These are phyloP conservation scores for Melanostigma gelatinosum DNA, from an alignment of 2,113 vertebrate species.

Conservation along the genomic window DNA sequence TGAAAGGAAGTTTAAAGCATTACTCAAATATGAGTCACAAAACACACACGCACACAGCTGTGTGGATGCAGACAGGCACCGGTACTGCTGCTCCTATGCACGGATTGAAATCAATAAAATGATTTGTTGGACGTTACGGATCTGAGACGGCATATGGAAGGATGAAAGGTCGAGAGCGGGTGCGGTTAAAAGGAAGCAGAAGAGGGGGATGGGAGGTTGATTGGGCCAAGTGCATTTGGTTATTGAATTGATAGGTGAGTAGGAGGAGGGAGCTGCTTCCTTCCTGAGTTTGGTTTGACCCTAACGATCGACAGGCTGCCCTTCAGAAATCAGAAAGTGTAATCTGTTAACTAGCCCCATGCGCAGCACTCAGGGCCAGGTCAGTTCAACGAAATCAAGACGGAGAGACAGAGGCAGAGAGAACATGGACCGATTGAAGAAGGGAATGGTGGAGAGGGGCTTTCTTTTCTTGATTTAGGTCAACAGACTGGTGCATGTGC, in stretches of 20 bases:
- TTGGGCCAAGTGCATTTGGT: constrained; percentile 62
- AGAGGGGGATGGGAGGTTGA: constrained; percentile 7
- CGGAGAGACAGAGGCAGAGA: background rate
- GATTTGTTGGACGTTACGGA: constrained; percentile 46
- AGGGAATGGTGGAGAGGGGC: background rate
- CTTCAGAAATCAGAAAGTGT: constrained; percentile 54
- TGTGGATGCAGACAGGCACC: background rate
- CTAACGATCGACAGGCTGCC: constrained; percentile 60
- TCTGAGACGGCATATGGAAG: constrained; percentile 34
- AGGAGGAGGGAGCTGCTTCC: constrained; percentile 68
- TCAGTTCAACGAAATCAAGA: constrained; percentile 27
- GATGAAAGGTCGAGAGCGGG: constrained; percentile 33
- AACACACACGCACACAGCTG: background rate
- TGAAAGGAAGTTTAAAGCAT: constrained; percentile 16
- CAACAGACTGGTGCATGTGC: background rate
- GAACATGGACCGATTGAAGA: background rate
- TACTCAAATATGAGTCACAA: constrained; percentile 32
- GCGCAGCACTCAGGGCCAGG: constrained; percentile 30
- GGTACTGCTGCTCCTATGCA: background rate
- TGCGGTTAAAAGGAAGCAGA: constrained; percentile 14
- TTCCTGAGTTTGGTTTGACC: constrained; percentile 74
- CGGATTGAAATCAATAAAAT: constrained; percentile 43
- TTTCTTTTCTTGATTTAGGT: background rate
- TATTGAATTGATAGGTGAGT: constrained; percentile 62
- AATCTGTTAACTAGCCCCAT: constrained; percentile 57